A percentile compares a stretch with the other conserved stretches of the same genome.
Evolutionary conservation across 1,140 invertebrate species (phyloP).

Genomic region (Dendroctonus ponderosae): DNA sequence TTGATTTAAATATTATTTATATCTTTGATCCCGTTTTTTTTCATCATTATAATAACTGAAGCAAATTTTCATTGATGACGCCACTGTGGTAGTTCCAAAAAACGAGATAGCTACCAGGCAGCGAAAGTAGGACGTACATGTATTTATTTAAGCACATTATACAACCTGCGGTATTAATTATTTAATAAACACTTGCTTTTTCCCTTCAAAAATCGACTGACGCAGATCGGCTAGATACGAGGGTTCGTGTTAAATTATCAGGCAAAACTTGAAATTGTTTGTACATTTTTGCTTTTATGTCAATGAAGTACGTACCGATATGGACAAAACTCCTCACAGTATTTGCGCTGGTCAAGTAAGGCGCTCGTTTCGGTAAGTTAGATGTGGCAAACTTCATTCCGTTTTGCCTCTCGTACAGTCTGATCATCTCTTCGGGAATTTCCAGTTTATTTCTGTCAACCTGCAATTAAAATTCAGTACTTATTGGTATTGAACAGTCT

Average conservation of each 20-base stretch:
- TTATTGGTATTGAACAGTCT: not conserved
- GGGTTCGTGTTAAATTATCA: not conserved
- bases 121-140: conserved; percentile 40
- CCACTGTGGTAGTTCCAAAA: conserved; percentile 5
- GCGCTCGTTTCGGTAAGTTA: conserved; percentile 66
- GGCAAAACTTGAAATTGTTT: too few relatives aligned
- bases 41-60: not conserved
- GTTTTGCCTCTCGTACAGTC: conserved; percentile 70
- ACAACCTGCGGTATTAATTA: conserved; percentile 35
- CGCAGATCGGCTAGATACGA: conserved; percentile 4
- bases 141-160: conserved; percentile 31
- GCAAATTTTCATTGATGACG: not conserved
- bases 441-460: conserved; percentile 55
- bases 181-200: conserved; percentile 26
- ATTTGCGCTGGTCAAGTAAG: conserved; percentile 71
- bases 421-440: conserved; percentile 76
- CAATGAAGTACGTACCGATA: conserved; percentile 60
- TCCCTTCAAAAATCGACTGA: conserved; percentile 14
- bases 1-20: too few relatives aligned
- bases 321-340: conserved; percentile 84
- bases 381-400: conserved; percentile 58
- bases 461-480: conserved; percentile 33
- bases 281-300: too few relatives aligned
- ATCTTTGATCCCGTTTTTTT: too few relatives aligned
- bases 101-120: conserved; percentile 18